Evolutionary conservation across 2,888 invertebrate species (phyloP).

Genomic region (Cenopis cana): DNA sequence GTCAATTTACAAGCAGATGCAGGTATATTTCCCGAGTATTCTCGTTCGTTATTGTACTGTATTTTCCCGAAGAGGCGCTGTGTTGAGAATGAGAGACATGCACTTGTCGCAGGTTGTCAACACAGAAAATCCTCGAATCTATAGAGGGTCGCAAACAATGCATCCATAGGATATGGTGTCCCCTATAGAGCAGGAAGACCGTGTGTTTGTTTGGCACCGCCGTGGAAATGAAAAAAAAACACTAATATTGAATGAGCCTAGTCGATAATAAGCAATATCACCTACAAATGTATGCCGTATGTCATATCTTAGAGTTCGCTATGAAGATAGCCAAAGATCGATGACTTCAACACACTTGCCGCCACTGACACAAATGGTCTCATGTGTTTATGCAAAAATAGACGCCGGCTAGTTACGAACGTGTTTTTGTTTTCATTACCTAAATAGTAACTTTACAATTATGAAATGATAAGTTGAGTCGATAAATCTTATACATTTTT

Average conservation of each 20-base stretch:
- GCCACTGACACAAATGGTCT: background rate
- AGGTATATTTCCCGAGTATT: no score
- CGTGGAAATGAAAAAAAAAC: no score
- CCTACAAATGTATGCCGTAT: background rate
- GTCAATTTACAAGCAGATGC: no score
- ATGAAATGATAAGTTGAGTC: background rate
- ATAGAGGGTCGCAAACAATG: no score
- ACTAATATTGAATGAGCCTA: no score
- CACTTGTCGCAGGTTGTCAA: no score
- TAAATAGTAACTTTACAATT: background rate
- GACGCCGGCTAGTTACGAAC: background rate
- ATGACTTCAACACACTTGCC: background rate
- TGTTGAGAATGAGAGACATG: background rate
- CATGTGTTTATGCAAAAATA: background rate
- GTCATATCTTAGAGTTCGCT: background rate
- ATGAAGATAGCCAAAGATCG: conserved; percentile 1
- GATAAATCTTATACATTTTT: background rate
- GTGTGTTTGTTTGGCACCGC: no score
- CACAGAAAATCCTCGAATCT: no score
- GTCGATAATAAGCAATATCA: background rate
- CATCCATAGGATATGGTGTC: no score
- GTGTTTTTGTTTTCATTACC: background rate
- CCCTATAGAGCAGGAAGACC: no score
- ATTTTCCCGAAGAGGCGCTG: no score
- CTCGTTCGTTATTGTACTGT: no score